phyloP scores from a whole-genome alignment of 2,113 vertebrate species.

The Struthidea cinerea region DNA sequence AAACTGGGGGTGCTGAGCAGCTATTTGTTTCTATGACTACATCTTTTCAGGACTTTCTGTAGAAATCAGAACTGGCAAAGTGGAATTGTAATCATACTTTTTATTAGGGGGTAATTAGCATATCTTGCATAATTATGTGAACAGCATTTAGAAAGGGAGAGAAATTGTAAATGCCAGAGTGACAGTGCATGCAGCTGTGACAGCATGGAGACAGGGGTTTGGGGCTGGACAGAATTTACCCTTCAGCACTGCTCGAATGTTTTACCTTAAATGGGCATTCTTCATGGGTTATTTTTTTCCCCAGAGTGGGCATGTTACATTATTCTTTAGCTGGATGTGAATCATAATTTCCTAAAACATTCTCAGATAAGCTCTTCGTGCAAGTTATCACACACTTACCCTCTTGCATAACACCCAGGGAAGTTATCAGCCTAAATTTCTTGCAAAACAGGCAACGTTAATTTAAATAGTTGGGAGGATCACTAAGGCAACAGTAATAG shows the following conservation, averaged over 20 bases:
- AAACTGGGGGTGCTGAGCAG: background rate
- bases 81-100: background rate
- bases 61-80: background rate
- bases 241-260: background rate
- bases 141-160: background rate
- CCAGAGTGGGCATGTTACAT: background rate
- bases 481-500: conserved; percentile 28
- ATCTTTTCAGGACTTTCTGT: background rate
- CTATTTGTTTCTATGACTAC: conserved; percentile 45
- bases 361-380: background rate
- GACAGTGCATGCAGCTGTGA: background rate
- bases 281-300: background rate
- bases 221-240: background rate
- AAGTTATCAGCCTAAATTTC: conserved; percentile 35
- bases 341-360: background rate
- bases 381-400: background rate
- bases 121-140: background rate
- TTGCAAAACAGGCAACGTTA: conserved; percentile 3
- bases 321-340: background rate
- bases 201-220: background rate
- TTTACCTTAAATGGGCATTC: background rate
- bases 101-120: conserved; percentile 15
- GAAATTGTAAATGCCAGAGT: background rate
- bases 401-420: conserved; percentile 26
- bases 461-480: conserved; percentile 9